A percentile compares a stretch with the other conserved stretches of the same genome.
phyloP scores from a whole-genome alignment of 2,113 vertebrate genomes.

The Larimichthys polyactis region DNA sequence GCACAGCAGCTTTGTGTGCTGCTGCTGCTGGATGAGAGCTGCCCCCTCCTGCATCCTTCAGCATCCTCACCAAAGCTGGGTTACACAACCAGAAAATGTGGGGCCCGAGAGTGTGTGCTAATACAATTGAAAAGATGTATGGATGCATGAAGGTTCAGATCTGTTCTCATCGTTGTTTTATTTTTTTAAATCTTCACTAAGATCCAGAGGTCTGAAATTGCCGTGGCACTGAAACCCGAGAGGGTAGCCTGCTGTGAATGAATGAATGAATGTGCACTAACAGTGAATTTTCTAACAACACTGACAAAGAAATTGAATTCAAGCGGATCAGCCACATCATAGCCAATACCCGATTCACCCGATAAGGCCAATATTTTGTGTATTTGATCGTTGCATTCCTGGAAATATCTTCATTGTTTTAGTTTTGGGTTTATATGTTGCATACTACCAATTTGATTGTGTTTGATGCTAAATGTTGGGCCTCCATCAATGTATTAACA shows the following conservation, averaged over 20 bases:
- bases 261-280: background rate
- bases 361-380: background rate
- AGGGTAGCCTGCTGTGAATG: background rate
- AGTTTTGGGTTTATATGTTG: background rate
- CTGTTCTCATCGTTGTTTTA: background rate
- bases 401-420: background rate
- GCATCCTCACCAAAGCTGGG: conserved; percentile 3
- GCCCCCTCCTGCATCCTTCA: conserved; percentile 9
- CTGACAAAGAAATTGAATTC: background rate
- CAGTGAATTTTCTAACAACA: background rate
- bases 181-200: background rate
- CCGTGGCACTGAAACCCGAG: background rate
- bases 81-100: background rate
- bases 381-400: background rate
- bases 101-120: background rate
- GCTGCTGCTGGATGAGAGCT: conserved; percentile 7
- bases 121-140: background rate
- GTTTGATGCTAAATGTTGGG: background rate
- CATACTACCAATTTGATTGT: background rate
- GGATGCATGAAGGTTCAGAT: background rate
- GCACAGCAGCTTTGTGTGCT: background rate
- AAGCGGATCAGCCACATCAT: background rate
- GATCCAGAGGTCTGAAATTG: background rate
- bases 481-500: background rate
- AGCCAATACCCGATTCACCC: background rate